Percentiles rank a stretch among this genome's conserved stretches.
phyloP scores from a whole-genome alignment of 2,113 vertebrate species.

The Chloroceryle aenea region DNA sequence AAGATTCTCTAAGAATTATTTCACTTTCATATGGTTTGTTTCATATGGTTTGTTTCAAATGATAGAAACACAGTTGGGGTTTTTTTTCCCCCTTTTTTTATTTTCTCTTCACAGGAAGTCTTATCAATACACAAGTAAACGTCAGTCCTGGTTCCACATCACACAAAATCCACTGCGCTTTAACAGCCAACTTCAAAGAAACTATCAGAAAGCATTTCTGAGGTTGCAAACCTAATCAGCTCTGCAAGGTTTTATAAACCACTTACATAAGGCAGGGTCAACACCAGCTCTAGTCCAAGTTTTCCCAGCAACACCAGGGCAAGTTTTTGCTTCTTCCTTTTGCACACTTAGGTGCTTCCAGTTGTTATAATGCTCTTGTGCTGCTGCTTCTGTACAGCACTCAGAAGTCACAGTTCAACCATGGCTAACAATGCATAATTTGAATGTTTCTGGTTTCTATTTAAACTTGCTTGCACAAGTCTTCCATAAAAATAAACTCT shows the following conservation, averaged over 20 bases:
- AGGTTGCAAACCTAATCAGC: background rate
- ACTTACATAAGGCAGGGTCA: background rate
- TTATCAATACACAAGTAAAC: background rate
- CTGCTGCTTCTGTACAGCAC: background rate
- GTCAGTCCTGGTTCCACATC: background rate
- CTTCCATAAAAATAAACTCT: background rate
- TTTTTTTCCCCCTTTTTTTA: too few relatives aligned
- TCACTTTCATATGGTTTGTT: background rate
- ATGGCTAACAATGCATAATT: background rate
- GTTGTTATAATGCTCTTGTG: rapidly evolving
- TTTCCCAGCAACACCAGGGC: rapidly evolving
- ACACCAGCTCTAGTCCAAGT: background rate
- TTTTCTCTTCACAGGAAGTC: background rate
- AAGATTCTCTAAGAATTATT: background rate
- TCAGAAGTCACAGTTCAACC: background rate
- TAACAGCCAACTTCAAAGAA: background rate
- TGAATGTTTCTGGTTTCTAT: rapidly evolving
- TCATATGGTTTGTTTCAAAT: background rate
- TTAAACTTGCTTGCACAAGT: background rate
- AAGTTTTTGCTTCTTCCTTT: background rate
- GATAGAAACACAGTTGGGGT: background rate
- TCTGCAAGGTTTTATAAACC: background rate
- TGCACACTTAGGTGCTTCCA: rapidly evolving
- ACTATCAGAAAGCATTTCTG: background rate
- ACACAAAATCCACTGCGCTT: background rate